Evolutionary conservation across 2,888 invertebrate species (phyloP).

Genomic region (Myopa testacea): DNA sequence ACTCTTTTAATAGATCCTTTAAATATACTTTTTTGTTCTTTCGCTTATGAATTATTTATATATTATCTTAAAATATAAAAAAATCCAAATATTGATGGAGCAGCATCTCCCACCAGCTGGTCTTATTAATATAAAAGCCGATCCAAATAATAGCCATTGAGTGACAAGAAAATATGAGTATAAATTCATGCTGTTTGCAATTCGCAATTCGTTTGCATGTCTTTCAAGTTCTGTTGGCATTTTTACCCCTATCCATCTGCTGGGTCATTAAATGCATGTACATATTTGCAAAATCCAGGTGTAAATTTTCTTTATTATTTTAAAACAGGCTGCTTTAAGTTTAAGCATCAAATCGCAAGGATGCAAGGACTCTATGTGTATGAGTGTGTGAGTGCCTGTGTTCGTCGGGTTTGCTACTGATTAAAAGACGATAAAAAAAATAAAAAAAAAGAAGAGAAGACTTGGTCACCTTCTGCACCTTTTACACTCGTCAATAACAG

Average conservation of each 20-base stretch:
- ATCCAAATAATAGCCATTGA: no score
- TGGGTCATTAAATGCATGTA: slow-evolving; percentile 46
- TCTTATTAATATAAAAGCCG: no score
- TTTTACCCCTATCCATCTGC: slow-evolving; percentile 53
- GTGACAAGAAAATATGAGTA: not conserved
- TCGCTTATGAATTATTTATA: no score
- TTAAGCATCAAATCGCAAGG: not conserved
- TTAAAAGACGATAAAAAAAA: not conserved
- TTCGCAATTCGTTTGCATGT: slow-evolving; percentile 3
- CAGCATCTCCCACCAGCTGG: not conserved
- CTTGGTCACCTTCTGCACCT: no score
- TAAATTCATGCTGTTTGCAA: not conserved
- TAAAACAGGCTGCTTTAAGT: slow-evolving; percentile 16
- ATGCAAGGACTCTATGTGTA: not conserved
- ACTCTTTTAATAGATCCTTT: no score
- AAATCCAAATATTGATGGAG: not conserved
- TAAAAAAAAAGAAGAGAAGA: not conserved
- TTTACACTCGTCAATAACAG: no score
- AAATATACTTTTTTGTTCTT: no score
- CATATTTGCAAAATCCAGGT: slow-evolving; percentile 61
- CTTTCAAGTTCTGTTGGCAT: slow-evolving; percentile 37
- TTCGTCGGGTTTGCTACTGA: not conserved
- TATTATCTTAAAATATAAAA: no score
- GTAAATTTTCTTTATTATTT: slow-evolving; percentile 52
- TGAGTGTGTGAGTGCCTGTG: not conserved